These are phyloP conservation scores for Campoplex capitator DNA, from an alignment of 2,888 invertebrate genomes.

Conservation along the genomic window DNA sequence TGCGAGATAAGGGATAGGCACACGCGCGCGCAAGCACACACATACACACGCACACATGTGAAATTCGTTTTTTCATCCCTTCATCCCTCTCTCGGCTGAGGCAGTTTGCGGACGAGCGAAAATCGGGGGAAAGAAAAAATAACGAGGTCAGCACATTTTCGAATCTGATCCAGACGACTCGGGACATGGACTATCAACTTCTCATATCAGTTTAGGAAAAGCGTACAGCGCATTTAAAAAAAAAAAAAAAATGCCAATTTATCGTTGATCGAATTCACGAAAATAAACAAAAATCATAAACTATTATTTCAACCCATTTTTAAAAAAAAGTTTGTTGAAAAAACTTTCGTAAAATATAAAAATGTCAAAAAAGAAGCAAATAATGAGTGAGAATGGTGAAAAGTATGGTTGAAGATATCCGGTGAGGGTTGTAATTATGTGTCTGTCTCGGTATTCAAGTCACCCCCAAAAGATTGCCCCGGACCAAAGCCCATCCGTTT, in stretches of 20 bases:
- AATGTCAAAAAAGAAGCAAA: constrained; percentile 2
- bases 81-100: constrained; percentile 30
- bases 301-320: neutral
- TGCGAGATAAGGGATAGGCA: constrained; percentile 80
- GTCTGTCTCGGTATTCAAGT: constrained; percentile 45
- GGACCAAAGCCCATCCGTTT: constrained; percentile 43
- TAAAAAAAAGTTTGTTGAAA: constrained; percentile 1
- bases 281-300: neutral
- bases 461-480: constrained; percentile 40
- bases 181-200: constrained; percentile 40
- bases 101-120: constrained; percentile 43
- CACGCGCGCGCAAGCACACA: constrained; percentile 73
- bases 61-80: constrained; percentile 65
- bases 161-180: constrained; percentile 63
- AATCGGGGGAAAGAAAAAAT: constrained; percentile 29
- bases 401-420: constrained; percentile 36
- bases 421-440: constrained; percentile 54
- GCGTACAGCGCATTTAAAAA: neutral
- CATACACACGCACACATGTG: constrained; percentile 72
- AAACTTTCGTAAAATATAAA: neutral
- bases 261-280: neutral
- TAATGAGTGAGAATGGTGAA: neutral
- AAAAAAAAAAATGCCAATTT: neutral
- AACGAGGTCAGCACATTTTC: constrained; percentile 64
- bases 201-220: constrained; percentile 29